phyloP scores from a whole-genome alignment of 2,797 vertebrate genomes.

The Enteromius treurensis region DNA sequence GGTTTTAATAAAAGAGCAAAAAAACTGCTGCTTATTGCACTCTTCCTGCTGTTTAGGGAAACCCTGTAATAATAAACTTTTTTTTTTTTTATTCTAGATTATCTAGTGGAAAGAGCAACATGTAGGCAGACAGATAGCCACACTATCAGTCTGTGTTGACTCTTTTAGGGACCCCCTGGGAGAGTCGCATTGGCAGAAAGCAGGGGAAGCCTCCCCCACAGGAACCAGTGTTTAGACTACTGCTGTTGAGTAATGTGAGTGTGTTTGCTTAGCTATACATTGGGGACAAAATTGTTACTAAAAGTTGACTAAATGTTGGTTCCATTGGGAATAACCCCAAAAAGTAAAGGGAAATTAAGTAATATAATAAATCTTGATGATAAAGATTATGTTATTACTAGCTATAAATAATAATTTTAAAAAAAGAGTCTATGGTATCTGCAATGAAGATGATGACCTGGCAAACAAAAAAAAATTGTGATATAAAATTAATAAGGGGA shows the following conservation, averaged over 20 bases:
- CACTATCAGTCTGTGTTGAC: slow-evolving; percentile 33
- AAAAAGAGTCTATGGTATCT: not conserved
- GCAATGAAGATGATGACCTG: not conserved
- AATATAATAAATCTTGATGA: too few relatives aligned
- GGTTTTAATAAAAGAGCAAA: too few relatives aligned
- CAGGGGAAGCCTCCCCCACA: slow-evolving; percentile 58
- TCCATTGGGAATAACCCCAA: not conserved
- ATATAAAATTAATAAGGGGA: not conserved
- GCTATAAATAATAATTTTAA: not conserved
- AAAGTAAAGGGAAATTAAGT: not conserved
- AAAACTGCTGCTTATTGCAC: slow-evolving; percentile 43
- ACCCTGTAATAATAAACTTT: slow-evolving; percentile 63
- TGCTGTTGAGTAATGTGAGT: slow-evolving; percentile 19
- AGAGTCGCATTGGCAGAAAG: slow-evolving; percentile 24
- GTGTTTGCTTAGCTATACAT: slow-evolving; percentile 12
- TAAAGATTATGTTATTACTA: not conserved
- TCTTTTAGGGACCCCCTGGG: slow-evolving; percentile 33
- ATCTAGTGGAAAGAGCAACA: slow-evolving; percentile 62
- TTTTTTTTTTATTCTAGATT: not conserved
- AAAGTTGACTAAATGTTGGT: slow-evolving; percentile 3
- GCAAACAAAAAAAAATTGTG: not conserved
- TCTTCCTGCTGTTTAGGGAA: slow-evolving; percentile 60
- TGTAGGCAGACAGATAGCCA: slow-evolving; percentile 53
- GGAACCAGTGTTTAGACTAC: slow-evolving; percentile 33
- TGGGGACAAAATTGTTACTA: slow-evolving; percentile 2